phyloP scores from a whole-genome alignment of 2,888 invertebrate species.

The Fragum sueziense region DNA sequence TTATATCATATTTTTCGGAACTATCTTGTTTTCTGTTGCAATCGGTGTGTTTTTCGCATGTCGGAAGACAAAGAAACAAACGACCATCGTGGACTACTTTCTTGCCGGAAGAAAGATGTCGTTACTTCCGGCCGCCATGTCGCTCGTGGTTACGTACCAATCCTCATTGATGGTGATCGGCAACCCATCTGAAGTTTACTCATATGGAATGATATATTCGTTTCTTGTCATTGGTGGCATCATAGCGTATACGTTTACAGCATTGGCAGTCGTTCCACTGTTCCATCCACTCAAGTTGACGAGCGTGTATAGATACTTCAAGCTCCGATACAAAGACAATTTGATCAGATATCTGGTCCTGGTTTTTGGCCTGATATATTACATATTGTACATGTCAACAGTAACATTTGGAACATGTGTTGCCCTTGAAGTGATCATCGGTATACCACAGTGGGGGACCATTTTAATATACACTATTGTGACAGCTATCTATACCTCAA shows the following conservation, averaged over 20 bases:
- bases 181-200: slow-evolving; percentile 28
- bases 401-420: slow-evolving; percentile 27
- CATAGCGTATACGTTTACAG: slow-evolving; percentile 15
- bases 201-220: slow-evolving; percentile 17
- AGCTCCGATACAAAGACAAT: slow-evolving; percentile 27
- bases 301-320: slow-evolving; percentile 36
- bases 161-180: slow-evolving; percentile 30
- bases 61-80: neutral
- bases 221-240: neutral
- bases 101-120: slow-evolving; percentile 24
- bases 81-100: slow-evolving; percentile 28
- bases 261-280: slow-evolving; percentile 16
- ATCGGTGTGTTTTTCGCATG: slow-evolving; percentile 27
- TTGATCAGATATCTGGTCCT: slow-evolving; percentile 9
- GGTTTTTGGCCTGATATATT: slow-evolving; percentile 7
- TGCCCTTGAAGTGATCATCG: too few relatives aligned
- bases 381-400: slow-evolving; percentile 25
- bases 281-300: slow-evolving; percentile 37
- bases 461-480: slow-evolving; percentile 31
- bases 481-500: too few relatives aligned
- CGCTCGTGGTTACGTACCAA: slow-evolving; percentile 29
- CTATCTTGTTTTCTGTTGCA: slow-evolving; percentile 8
- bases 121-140: slow-evolving; percentile 15
- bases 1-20: slow-evolving; percentile 11
- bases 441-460: slow-evolving; percentile 36